Evolutionary conservation across 2,888 invertebrate genomes (phyloP).

Genomic region (Agriopis leucophaearia): DNA sequence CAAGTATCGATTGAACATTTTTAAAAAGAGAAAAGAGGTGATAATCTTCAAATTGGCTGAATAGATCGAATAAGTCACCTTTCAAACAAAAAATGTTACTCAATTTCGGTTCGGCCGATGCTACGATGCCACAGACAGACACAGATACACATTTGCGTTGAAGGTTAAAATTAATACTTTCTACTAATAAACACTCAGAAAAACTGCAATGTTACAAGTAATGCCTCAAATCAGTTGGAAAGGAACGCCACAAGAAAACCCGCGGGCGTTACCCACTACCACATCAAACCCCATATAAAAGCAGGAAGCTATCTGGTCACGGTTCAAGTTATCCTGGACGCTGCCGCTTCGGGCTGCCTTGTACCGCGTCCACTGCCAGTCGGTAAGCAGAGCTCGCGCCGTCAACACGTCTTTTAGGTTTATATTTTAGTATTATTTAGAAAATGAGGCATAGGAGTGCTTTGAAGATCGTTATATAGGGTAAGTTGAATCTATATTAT

Average conservation of each 20-base stretch:
- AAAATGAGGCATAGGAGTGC: conserved; percentile 55
- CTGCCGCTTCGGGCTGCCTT: background rate
- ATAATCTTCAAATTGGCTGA: no score
- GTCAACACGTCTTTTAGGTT: conserved; percentile 50
- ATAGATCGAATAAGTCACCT: no score
- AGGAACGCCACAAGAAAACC: background rate
- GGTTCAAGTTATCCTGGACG: conserved; percentile 64
- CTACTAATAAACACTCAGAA: background rate
- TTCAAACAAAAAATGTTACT: no score
- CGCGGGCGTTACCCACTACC: conserved; percentile 11
- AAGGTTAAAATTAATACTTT: no score
- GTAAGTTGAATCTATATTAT: conserved; percentile 57
- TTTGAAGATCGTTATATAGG: conserved; percentile 57
- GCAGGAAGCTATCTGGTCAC: conserved; percentile 56
- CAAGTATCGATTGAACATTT: no score
- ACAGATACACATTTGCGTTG: no score
- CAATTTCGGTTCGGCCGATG: no score
- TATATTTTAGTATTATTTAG: conserved; percentile 20
- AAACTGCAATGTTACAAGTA: background rate
- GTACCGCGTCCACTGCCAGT: conserved; percentile 48
- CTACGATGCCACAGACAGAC: no score
- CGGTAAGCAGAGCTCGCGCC: conserved; percentile 53
- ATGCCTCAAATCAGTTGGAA: no score
- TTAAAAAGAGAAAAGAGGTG: no score
- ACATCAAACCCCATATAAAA: conserved; percentile 56